These are phyloP conservation scores for Druon quercuslanigerum DNA, from an alignment of 1,140 invertebrate species.

Conservation along the genomic window DNA sequence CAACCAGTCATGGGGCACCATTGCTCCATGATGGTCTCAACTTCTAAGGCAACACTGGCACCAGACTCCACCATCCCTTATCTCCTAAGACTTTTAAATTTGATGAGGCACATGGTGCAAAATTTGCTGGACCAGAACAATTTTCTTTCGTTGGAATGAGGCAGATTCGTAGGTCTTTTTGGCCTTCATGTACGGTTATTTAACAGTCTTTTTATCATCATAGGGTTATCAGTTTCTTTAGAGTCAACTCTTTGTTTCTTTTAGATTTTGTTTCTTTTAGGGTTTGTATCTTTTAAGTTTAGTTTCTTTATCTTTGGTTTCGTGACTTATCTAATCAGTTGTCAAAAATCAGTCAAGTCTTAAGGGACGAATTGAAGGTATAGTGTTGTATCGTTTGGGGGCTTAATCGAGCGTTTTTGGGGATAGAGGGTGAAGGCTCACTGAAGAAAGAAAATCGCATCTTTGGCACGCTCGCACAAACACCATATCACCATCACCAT, in stretches of 20 bases:
- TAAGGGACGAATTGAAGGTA: background rate
- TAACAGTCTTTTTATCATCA: slow-evolving; percentile 5
- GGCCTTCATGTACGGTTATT: background rate
- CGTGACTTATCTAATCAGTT: background rate
- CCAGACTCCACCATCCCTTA: background rate
- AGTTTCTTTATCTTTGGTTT: background rate
- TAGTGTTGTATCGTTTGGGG: slow-evolving; percentile 4
- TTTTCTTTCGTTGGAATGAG: background rate
- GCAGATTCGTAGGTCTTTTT: slow-evolving; percentile 24
- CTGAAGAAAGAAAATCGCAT: background rate
- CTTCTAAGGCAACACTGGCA: slow-evolving; percentile 4
- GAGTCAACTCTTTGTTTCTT: background rate
- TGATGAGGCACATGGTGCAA: background rate
- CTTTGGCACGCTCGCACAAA: slow-evolving; percentile 11
- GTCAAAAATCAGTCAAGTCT: background rate
- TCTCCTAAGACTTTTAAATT: background rate
- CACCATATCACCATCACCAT: background rate
- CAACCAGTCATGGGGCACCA: slow-evolving; percentile 22
- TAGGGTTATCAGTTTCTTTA: background rate
- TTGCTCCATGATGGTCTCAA: slow-evolving; percentile 31
- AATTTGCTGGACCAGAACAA: background rate
- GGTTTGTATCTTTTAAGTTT: background rate
- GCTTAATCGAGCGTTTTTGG: background rate
- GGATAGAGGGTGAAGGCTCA: background rate
- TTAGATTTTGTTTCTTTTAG: background rate